These are phyloP conservation scores for Escarpia spicata DNA, from an alignment of 2,888 invertebrate genomes.

Conservation along the genomic window DNA sequence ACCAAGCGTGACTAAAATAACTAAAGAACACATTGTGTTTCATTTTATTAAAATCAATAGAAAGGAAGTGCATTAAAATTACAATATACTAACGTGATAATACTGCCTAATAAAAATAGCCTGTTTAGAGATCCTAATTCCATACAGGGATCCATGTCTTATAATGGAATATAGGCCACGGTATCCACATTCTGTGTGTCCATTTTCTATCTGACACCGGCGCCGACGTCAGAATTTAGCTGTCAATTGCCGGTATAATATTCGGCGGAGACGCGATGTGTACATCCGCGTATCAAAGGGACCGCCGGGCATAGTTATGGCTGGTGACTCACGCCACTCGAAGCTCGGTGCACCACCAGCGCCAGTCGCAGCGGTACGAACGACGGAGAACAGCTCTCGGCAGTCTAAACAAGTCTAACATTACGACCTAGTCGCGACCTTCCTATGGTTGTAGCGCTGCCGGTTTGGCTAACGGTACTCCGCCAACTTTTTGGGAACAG, in stretches of 20 bases:
- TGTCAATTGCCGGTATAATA: neutral
- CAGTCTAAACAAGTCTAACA: neutral
- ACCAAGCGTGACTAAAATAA: no score
- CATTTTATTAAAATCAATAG: neutral
- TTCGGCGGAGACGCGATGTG: neutral
- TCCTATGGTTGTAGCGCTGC: neutral
- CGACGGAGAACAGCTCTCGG: neutral
- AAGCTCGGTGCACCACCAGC: neutral
- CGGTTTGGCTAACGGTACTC: neutral
- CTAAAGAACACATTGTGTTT: neutral
- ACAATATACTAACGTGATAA: neutral
- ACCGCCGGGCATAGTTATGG: neutral
- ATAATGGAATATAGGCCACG: neutral
- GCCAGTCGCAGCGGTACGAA: neutral
- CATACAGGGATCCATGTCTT: neutral
- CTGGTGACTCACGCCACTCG: neutral
- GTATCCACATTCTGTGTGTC: neutral
- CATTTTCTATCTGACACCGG: neutral
- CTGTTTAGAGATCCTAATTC: neutral
- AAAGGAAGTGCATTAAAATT: neutral
- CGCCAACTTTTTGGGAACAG: neutral
- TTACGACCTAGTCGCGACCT: neutral
- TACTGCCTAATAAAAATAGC: neutral
- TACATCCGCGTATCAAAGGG: neutral
- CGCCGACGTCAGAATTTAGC: slow-evolving; percentile 16